Evolutionary conservation across 2,113 vertebrate species (phyloP).

Genomic region (Cinclus mexicanus): DNA sequence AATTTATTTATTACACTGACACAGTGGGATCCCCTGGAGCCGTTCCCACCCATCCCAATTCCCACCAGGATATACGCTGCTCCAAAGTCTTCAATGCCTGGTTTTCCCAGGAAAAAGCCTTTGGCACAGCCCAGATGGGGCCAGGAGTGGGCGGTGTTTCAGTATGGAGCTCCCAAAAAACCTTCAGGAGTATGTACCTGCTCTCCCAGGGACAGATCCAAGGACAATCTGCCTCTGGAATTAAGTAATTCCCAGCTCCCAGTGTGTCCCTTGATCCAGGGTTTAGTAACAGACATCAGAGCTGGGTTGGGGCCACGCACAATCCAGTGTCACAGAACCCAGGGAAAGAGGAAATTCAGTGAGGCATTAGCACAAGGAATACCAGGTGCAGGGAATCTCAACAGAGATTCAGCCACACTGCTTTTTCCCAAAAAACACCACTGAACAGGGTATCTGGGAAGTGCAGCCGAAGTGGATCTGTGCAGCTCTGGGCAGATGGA

Average conservation of each 20-base stretch:
- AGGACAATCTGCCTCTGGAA: neutral
- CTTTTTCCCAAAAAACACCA: neutral
- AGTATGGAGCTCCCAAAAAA: neutral
- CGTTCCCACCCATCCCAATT: neutral
- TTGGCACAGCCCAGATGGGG: neutral
- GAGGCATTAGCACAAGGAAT: neutral
- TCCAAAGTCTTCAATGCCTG: neutral
- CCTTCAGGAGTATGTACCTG: neutral
- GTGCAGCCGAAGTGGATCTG: neutral
- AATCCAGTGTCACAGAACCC: neutral
- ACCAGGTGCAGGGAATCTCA: neutral
- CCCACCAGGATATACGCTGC: neutral
- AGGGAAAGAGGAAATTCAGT: neutral
- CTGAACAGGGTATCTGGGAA: neutral
- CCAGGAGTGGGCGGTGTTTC: fast-evolving
- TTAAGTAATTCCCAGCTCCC: neutral
- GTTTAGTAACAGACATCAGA: neutral
- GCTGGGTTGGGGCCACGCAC: neutral
- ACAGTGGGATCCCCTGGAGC: neutral
- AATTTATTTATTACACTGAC: neutral
- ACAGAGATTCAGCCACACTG: neutral
- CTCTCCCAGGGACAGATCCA: neutral
- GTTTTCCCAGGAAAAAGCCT: neutral
- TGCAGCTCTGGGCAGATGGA: neutral
- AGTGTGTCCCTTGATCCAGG: neutral